Conservation (phyloP, 2,113 vertebrate genomes). For the Podilymbus podiceps region DNA sequence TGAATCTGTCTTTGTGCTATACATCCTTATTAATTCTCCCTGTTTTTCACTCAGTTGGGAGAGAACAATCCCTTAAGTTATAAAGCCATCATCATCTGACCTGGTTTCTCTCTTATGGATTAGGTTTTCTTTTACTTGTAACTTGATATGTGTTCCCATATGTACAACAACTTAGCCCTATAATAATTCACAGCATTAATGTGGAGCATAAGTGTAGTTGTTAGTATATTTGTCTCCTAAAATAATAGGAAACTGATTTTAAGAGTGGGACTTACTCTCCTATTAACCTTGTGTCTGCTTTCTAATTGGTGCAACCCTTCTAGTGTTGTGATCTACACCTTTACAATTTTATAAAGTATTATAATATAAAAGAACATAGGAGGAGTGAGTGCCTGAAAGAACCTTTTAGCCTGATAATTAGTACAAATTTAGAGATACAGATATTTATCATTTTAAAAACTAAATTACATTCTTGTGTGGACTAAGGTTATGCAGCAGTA, state of each 20-base stretch:
- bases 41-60: not conserved
- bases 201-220: not conserved
- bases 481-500: not conserved
- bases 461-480: not conserved
- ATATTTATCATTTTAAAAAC: not conserved
- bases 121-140: not conserved
- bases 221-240: not conserved
- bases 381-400: not conserved
- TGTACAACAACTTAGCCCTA: not conserved
- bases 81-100: not conserved
- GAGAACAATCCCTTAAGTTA: not conserved
- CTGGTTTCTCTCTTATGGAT: not conserved
- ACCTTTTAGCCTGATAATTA: not conserved
- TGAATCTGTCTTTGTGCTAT: not conserved
- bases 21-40: not conserved
- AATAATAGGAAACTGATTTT: not conserved
- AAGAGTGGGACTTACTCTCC: not conserved
- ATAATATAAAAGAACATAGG: not conserved
- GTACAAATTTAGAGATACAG: not conserved
- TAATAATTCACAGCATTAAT: not conserved
- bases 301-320: not conserved
- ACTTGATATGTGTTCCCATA: not conserved
- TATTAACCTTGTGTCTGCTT: not conserved
- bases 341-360: not conserved
- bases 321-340: not conserved